Evolutionary conservation across 2,888 invertebrate species (phyloP).

Genomic region (Acholoe squamosa): DNA sequence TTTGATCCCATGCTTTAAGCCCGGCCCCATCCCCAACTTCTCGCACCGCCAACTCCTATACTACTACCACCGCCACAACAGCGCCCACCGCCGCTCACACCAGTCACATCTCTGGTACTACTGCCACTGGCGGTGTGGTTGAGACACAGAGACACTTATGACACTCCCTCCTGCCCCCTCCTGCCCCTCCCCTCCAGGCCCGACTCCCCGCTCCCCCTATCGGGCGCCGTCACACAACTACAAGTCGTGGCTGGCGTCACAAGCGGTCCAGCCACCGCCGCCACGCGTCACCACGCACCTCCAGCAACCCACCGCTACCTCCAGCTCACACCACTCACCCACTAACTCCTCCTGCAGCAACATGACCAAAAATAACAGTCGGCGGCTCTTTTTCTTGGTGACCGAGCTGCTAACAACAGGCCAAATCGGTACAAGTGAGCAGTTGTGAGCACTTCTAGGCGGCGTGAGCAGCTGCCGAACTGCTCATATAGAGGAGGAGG

Average conservation of each 20-base stretch:
- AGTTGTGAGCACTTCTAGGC: neutral
- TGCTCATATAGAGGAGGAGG: neutral
- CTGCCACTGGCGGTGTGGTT: neutral
- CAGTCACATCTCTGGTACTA: neutral
- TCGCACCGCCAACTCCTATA: too few species aligned
- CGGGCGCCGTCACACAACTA: neutral
- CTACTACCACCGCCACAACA: too few species aligned
- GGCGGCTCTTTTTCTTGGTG: too few species aligned
- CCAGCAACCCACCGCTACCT: neutral
- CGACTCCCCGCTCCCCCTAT: neutral
- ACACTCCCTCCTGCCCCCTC: neutral
- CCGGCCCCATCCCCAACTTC: neutral
- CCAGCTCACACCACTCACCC: neutral
- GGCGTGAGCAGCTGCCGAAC: neutral
- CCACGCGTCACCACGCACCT: constrained; percentile 8
- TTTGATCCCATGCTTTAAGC: neutral
- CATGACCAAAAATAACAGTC: too few species aligned
- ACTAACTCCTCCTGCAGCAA: too few species aligned
- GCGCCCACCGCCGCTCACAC: too few species aligned
- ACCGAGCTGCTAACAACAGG: neutral
- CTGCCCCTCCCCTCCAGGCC: neutral
- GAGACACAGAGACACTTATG: constrained; percentile 27
- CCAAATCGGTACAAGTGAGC: constrained; percentile 9
- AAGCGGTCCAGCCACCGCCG: neutral
- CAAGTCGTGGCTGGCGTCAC: neutral